Conservation (phyloP, 2,113 vertebrate genomes). For the Bubo bubo region DNA sequence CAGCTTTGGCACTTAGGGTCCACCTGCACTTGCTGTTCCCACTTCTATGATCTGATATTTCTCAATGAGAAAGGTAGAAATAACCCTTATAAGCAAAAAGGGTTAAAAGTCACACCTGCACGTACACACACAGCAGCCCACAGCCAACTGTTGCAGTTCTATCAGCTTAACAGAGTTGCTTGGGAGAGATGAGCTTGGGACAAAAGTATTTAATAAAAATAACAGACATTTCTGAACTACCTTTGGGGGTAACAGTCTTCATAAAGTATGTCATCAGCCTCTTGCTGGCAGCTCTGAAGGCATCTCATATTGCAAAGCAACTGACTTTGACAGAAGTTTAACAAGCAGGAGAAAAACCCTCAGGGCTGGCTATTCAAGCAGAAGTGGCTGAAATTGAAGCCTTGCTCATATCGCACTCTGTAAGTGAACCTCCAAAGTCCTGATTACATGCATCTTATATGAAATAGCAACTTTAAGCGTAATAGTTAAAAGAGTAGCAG, state of each 20-base stretch:
- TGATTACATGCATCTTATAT: accelerated
- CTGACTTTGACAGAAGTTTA: constrained; percentile 13
- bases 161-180: background rate
- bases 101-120: background rate
- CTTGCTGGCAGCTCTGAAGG: background rate
- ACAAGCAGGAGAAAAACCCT: constrained; percentile 2
- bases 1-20: background rate
- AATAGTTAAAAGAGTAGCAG: background rate
- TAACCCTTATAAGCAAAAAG: background rate
- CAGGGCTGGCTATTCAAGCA: background rate
- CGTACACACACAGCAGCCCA: background rate
- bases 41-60: background rate
- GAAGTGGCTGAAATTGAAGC: background rate
- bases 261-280: constrained; percentile 12
- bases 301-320: constrained; percentile 24
- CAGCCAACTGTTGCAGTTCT: background rate
- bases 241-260: background rate
- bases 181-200: background rate
- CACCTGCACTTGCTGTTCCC: background rate
- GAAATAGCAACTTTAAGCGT: background rate
- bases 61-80: background rate
- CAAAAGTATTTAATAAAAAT: background rate
- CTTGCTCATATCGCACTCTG: background rate
- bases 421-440: background rate
- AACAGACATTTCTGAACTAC: constrained; percentile 24